A percentile compares a stretch with the other conserved stretches of the same genome.
Conservation (phyloP, 2,888 invertebrate genomes). For the Selenia dentaria region DNA sequence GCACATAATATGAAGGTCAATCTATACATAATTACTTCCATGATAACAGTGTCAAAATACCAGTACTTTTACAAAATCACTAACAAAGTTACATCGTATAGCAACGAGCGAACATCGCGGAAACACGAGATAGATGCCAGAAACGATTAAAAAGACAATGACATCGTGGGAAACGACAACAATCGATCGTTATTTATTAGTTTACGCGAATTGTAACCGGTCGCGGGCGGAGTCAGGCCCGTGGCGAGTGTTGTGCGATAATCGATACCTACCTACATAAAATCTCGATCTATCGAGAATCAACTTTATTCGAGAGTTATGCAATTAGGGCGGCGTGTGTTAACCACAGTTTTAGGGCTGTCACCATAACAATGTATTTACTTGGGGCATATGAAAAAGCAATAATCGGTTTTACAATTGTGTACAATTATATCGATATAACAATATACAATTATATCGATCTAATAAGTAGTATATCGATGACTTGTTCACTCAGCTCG, state of each 20-base stretch:
- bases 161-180: conserved; percentile 46
- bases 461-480: too few species aligned
- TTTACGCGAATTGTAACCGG: conserved; percentile 26
- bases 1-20: too few species aligned
- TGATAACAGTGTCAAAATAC: too few species aligned
- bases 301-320: conserved; percentile 2
- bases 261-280: conserved; percentile 35
- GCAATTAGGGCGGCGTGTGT: conserved; percentile 10
- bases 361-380: neutral
- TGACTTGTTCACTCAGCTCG: too few species aligned
- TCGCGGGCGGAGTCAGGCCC: conserved; percentile 21
- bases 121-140: conserved; percentile 37
- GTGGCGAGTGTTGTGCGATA: conserved; percentile 38
- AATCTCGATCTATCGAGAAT: conserved; percentile 29
- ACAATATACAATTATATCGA: too few species aligned
- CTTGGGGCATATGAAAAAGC: too few species aligned
- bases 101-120: conserved; percentile 12
- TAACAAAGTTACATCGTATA: neutral
- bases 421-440: too few species aligned
- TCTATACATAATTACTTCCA: too few species aligned
- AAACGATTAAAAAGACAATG: conserved; percentile 48
- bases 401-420: too few species aligned
- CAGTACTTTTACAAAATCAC: too few species aligned
- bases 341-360: conserved; percentile 7
- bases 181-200: conserved; percentile 41